phyloP scores from a whole-genome alignment of 2,888 invertebrate genomes.

The Drosophila ustulata region DNA sequence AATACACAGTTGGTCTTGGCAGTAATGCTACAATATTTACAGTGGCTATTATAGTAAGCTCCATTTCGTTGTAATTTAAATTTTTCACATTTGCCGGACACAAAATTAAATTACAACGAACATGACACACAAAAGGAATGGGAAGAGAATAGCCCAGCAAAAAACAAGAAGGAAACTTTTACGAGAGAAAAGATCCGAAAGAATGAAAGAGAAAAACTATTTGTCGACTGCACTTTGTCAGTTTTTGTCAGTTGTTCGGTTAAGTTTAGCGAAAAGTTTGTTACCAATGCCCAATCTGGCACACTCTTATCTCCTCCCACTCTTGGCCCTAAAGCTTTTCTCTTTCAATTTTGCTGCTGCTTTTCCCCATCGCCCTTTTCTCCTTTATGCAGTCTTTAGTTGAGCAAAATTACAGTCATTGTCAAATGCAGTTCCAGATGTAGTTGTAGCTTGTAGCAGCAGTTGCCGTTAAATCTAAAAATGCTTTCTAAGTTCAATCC shows the following conservation, averaged over 20 bases:
- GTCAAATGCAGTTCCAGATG: constrained; percentile 63
- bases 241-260: constrained; percentile 68
- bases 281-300: constrained; percentile 22
- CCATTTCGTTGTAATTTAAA: constrained; percentile 47
- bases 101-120: constrained; percentile 43
- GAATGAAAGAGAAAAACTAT: constrained; percentile 32
- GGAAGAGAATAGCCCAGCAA: constrained; percentile 2
- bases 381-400: constrained; percentile 29
- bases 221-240: constrained; percentile 70
- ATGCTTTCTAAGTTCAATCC: constrained; percentile 59
- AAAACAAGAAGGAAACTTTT: background rate
- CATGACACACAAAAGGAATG: constrained; percentile 29
- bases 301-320: background rate
- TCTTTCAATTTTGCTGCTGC: constrained; percentile 26
- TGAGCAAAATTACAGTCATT: constrained; percentile 67
- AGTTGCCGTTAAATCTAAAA: constrained; percentile 49
- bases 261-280: constrained; percentile 58
- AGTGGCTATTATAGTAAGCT: constrained; percentile 12
- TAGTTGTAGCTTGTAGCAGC: constrained; percentile 5
- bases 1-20: constrained; percentile 27
- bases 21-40: constrained; percentile 18
- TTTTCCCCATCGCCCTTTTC: constrained; percentile 24
- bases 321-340: constrained; percentile 15
- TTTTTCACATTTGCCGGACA: constrained; percentile 37
- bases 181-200: constrained; percentile 15